Base-by-base conservation (phyloP, 2,888 invertebrate genomes). In the Lampropteryx suffumata region DNA sequence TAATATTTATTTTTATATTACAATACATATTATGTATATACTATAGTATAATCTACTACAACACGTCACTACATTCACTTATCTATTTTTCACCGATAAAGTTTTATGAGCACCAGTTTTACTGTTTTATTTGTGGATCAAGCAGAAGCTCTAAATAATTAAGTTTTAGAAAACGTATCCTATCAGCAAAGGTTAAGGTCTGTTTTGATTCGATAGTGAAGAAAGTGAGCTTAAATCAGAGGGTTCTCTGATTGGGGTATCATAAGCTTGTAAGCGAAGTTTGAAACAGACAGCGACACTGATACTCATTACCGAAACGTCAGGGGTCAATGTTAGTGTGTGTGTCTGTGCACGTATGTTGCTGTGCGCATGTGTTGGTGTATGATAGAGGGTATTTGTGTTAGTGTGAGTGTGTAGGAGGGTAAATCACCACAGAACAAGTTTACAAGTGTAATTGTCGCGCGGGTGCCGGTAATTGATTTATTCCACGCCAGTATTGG, bases 361-460 rank as follows among this genome's bases (percentile, higher is more conserved):
- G 47, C 50, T 61, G 65, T 64, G 64, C 66, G 68, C 7, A 8
- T 17, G 37, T 17, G n/a, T 17, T 2, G 17, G 36, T 59, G 45
- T 32, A 34, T 43, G 37, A 29, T 48, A 36, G 37, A 35, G 45
- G 37, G 47, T 49, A 47, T 28, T 32, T 59, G 45, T 57, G 42
- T 33, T 42, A 34, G 62, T 64, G 39, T 35, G 50, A 8, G 35
- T 67, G 69, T 64, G 73, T 67, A 68, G 67, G 73, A 61, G 68
- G 67, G 68, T 61, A 73, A 74, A 79, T 76, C 75, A 76, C 76
- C 75, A 76, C 74, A 67, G 74, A 71, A 79, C 77, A 79, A 82
- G 75, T 78, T 80, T 76, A 79, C 81, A 77, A 83, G 82, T 82
- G 81, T 82, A 79, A 81, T 82, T 76, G 79, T 82, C 76, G 79